Evolutionary conservation across 2,113 vertebrate species (phyloP), one percentile per base, ranked within the genome.

Genomic region (Camelus bactrianus): DNA sequence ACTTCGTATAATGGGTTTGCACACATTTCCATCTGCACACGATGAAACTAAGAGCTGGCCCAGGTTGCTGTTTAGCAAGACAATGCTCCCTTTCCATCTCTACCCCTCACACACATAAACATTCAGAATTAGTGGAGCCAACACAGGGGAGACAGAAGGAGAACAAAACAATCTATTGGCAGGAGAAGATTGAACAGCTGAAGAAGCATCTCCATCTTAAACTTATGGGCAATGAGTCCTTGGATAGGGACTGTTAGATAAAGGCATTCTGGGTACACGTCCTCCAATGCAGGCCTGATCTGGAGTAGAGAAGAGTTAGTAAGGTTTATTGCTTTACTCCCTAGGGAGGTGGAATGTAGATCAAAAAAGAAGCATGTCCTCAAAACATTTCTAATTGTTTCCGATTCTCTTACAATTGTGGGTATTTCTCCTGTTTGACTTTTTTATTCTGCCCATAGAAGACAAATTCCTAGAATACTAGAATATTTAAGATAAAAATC

Each of bases 21-120:
- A 93, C 58, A 73, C 70, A 67, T 95, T 90, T 35, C 62, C 84
- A 52, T 35, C 30, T 94, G 38, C 9, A 17, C 91, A 76, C 52
- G 48, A 93, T 69, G 62, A 94, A 90, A 93, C 50, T 93, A 94
- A 92, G 95, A 80, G 12, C 64, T 58, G 85, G 95, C 85, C 94
- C 79, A 91, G 88, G 94, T 96, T 96, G 84, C 86, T 95, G 48
- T 75, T 67, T 82, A 82, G 32, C 65, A 91, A 64, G 96, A 15
- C 50, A 93, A 81, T 84, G 91, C 50, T 89, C 93, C 80, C 70
- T 84, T 90, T 83, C 90, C 17, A 52, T 73, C n/a, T 64, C 0
- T 22, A 82, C 30, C n/a, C 52, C 35, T 85, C 79, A 79, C 22
- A 46, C 3, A n/a, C 35, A 58, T 6, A 65, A 73, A 54, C 16